These are phyloP conservation scores for Gymnocypris eckloni DNA, from an alignment of 2,797 vertebrate species.

Conservation along the genomic window DNA sequence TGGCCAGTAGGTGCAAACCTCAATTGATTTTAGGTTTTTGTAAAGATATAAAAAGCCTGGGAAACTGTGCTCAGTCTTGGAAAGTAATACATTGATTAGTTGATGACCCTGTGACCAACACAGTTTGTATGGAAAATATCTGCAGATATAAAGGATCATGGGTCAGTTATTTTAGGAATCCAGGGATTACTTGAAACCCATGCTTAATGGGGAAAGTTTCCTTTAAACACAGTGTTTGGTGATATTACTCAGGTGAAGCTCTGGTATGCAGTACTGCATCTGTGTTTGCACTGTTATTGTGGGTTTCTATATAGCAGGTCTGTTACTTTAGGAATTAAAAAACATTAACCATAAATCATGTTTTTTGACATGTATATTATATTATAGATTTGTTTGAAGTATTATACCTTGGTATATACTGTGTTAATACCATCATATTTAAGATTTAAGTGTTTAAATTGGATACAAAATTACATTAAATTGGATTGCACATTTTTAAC, in stretches of 20 bases:
- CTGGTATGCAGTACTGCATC: background rate
- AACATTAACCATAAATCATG: background rate
- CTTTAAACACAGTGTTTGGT: background rate
- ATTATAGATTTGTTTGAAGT: background rate
- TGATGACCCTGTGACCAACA: background rate
- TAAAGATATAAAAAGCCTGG: background rate
- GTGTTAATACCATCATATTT: background rate
- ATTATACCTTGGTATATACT: background rate
- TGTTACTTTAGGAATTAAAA: no score
- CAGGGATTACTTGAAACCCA: background rate
- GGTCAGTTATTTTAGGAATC: background rate
- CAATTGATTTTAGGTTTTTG: conserved; percentile 3
- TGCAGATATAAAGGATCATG: background rate
- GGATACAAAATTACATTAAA: no score
- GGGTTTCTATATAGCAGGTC: background rate
- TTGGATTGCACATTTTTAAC: no score
- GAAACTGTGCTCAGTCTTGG: background rate
- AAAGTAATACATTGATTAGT: background rate
- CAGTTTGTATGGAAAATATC: background rate
- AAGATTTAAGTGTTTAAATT: no score
- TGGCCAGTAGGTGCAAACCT: background rate
- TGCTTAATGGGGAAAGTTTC: background rate
- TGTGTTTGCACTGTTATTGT: background rate
- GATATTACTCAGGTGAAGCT: background rate
- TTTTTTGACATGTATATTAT: background rate